A percentile compares a stretch with the other conserved stretches of the same genome.
Conservation (phyloP, 2,797 vertebrate genomes). For the Perodicticus potto region DNA sequence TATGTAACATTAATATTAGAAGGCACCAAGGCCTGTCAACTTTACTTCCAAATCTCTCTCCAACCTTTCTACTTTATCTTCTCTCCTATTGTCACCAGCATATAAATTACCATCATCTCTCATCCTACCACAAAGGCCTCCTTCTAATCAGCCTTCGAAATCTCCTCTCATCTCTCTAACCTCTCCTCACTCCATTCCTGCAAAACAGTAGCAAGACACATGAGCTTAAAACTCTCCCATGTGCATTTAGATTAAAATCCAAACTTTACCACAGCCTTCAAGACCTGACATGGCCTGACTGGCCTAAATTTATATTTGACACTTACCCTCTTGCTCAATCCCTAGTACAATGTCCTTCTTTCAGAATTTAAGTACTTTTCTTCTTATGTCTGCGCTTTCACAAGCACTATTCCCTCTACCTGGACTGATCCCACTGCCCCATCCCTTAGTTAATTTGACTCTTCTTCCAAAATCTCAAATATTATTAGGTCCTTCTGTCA, state of each 20-base stretch:
- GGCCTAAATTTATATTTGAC: not conserved
- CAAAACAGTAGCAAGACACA: not conserved
- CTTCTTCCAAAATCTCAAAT: constrained; percentile 44
- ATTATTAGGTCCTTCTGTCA: not conserved
- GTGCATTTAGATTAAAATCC: not conserved
- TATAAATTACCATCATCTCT: not conserved
- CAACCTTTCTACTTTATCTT: not conserved
- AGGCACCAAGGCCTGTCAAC: not conserved
- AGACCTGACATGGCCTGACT: not conserved
- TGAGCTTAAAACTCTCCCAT: not conserved
- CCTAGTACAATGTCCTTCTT: not conserved
- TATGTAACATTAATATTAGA: constrained; percentile 10
- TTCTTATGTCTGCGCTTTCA: not conserved
- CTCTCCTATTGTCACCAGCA: not conserved
- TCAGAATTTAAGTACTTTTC: not conserved
- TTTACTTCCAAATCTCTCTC: constrained; percentile 16
- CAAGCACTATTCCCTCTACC: not conserved
- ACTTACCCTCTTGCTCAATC: not conserved
- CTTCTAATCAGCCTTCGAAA: not conserved
- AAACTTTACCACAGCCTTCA: not conserved
- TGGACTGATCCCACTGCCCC: not conserved
- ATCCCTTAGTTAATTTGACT: not conserved
- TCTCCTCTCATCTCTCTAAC: not conserved
- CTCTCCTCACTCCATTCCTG: not conserved
- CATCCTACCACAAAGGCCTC: not conserved